Percentiles rank a stretch among this genome's conserved stretches.
Conservation (phyloP, 2,888 invertebrate genomes). For the Alloscopus bannaensis region DNA sequence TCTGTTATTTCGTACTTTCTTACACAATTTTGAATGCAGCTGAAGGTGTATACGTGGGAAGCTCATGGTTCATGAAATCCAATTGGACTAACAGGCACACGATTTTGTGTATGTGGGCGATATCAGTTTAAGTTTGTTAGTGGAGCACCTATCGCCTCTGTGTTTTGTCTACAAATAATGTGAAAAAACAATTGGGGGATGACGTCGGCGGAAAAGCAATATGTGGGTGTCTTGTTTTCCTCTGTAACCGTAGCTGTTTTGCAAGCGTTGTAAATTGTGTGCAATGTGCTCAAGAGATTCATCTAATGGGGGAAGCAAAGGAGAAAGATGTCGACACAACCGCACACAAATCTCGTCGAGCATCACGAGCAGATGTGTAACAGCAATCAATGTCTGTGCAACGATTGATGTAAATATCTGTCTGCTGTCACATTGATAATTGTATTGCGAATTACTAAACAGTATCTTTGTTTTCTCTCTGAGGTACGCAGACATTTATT, state of each 20-base stretch:
- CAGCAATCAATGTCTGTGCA: too few species aligned
- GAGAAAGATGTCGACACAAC: conserved; percentile 43
- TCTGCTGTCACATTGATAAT: too few species aligned
- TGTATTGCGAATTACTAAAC: too few species aligned
- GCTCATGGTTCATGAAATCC: conserved; percentile 1
- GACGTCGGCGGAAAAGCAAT: conserved; percentile 25
- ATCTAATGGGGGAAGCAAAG: conserved; percentile 55
- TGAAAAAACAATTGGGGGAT: conserved; percentile 37
- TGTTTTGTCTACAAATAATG: conserved; percentile 27
- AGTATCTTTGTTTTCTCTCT: too few species aligned
- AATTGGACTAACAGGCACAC: background rate
- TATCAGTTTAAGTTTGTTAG: background rate
- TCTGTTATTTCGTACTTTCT: too few species aligned
- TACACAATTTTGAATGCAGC: too few species aligned
- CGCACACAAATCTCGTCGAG: too few species aligned
- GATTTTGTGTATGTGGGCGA: background rate
- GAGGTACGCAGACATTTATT: too few species aligned
- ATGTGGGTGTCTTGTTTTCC: conserved; percentile 39
- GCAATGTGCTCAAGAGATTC: conserved; percentile 61
- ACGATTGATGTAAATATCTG: too few species aligned
- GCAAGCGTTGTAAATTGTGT: conserved; percentile 54
- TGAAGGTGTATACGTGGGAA: too few species aligned
- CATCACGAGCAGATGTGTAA: too few species aligned
- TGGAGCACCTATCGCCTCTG: conserved; percentile 13
- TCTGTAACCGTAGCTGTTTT: conserved; percentile 47